Conservation (phyloP, 2,888 invertebrate genomes). For the Nebria salina region DNA sequence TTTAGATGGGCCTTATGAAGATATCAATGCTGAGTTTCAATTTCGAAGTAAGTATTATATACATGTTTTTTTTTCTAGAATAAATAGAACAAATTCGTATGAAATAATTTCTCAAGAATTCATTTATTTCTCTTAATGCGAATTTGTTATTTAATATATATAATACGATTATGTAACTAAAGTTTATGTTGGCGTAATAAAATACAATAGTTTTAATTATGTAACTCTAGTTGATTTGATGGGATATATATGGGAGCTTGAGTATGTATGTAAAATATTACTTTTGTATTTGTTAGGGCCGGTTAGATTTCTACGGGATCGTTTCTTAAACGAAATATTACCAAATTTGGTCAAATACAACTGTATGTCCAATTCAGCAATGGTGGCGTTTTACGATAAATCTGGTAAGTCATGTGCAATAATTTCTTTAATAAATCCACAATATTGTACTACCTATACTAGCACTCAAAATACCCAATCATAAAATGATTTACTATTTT, state of each 20-base stretch:
- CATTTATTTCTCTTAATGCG: too few species aligned
- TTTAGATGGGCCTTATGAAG: not conserved
- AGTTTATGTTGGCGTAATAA: too few species aligned
- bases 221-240: too few species aligned
- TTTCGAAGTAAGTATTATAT: constrained; percentile 9
- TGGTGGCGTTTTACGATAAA: constrained; percentile 30
- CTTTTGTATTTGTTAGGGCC: not conserved
- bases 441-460: too few species aligned
- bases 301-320: constrained; percentile 10
- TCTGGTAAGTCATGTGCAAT: constrained; percentile 14
- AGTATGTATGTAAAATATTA: not conserved
- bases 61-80: too few species aligned
- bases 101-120: too few species aligned
- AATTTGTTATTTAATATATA: too few species aligned
- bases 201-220: too few species aligned
- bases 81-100: too few species aligned
- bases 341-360: constrained; percentile 24
- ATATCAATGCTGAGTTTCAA: not conserved
- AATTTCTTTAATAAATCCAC: not conserved
- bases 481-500: too few species aligned
- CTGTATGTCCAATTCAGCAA: not conserved
- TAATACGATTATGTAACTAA: too few species aligned
- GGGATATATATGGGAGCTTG: not conserved
- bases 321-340: constrained; percentile 31
- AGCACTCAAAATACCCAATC: too few species aligned